Conservation (phyloP, 2,797 vertebrate genomes). For the Carapus acus region DNA sequence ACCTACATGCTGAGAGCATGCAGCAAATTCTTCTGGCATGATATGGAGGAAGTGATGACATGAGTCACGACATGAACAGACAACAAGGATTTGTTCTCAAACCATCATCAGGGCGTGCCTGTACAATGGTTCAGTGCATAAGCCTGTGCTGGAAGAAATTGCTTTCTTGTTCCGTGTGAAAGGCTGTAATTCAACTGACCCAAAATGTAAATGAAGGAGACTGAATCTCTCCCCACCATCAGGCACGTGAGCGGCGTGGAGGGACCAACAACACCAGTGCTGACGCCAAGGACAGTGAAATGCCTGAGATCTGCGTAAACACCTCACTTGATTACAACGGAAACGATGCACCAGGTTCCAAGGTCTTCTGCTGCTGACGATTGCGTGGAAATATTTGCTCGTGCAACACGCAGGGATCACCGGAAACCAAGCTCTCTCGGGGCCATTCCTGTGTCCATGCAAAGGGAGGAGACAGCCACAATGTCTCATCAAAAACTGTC, state of each 20-base stretch:
- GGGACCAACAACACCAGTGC: slow-evolving; percentile 38
- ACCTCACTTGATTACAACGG: slow-evolving; percentile 40
- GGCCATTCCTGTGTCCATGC: slow-evolving; percentile 11
- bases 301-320: slow-evolving; percentile 43
- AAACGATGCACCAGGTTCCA: slow-evolving; percentile 38
- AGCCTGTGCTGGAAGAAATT: slow-evolving; percentile 47
- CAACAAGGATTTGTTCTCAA: slow-evolving; percentile 26
- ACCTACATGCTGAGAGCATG: background rate
- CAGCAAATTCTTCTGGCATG: slow-evolving; percentile 10
- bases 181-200: slow-evolving; percentile 55
- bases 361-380: slow-evolving; percentile 45
- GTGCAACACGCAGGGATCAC: slow-evolving; percentile 24
- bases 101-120: slow-evolving; percentile 35
- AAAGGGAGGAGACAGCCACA: too few relatives aligned
- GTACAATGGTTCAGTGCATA: slow-evolving; percentile 38
- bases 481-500: too few relatives aligned
- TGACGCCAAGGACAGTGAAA: slow-evolving; percentile 37
- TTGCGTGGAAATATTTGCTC: slow-evolving; percentile 38
- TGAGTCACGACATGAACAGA: slow-evolving; percentile 18
- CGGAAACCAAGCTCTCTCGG: slow-evolving; percentile 20
- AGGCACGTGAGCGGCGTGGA: slow-evolving; percentile 39
- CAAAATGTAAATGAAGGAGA: slow-evolving; percentile 45
- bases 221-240: slow-evolving; percentile 37
- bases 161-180: slow-evolving; percentile 52
- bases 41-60: slow-evolving; percentile 22